phyloP scores from a whole-genome alignment of 2,888 invertebrate species.

The Cephalotes varians region DNA sequence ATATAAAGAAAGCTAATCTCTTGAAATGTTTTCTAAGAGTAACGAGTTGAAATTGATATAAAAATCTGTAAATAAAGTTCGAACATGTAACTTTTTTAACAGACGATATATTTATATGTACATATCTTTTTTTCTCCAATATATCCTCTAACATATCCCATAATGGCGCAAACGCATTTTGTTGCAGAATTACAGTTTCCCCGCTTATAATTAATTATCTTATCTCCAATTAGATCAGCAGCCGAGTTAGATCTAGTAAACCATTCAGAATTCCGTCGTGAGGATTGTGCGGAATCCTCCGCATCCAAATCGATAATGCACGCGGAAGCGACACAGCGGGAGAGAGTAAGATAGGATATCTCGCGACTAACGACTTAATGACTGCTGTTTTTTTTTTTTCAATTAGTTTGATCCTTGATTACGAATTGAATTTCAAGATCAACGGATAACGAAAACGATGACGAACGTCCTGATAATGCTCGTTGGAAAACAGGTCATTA shows the following conservation, averaged over 20 bases:
- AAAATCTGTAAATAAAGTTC: neutral
- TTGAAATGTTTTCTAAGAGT: neutral
- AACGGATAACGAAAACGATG: constrained; percentile 53
- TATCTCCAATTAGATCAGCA: constrained; percentile 10
- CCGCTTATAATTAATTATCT: constrained; percentile 42
- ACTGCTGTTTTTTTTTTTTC: neutral
- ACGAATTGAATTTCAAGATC: constrained; percentile 63
- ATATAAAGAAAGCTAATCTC: neutral
- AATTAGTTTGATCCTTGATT: constrained; percentile 17
- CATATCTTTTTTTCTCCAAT: neutral
- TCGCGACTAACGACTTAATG: constrained; percentile 15
- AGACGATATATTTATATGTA: neutral
- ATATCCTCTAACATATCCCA: neutral
- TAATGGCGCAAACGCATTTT: neutral
- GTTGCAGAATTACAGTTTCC: constrained; percentile 13
- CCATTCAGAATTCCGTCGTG: constrained; percentile 33
- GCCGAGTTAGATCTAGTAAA: constrained; percentile 26
- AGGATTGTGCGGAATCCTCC: constrained; percentile 43
- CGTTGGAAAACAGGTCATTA: constrained; percentile 66
- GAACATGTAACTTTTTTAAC: constrained; percentile 1
- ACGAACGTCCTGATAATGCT: constrained; percentile 50
- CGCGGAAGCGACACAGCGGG: neutral
- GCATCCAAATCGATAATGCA: constrained; percentile 47
- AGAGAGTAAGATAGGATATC: neutral
- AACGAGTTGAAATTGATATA: constrained; percentile 23